Evolutionary conservation across 2,888 invertebrate genomes (phyloP), one percentile per base, ranked within the genome.

Genomic region (Drosophila neotestacea): DNA sequence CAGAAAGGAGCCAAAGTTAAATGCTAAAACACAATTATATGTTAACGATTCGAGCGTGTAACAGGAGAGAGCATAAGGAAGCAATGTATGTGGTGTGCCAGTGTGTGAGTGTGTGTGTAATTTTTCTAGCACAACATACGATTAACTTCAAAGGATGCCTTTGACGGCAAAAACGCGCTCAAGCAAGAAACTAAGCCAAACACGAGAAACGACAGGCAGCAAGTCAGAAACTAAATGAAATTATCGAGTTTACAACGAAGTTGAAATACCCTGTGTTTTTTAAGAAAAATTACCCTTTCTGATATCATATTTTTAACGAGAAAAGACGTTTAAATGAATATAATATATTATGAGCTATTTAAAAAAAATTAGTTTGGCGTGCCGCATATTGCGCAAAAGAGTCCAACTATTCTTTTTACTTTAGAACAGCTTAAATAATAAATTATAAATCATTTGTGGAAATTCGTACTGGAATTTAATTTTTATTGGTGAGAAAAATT

Each of bases 121-220:
- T 70, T 80, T 79, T 74, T 81, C 66, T 81, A 75, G 67, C 70
- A 73, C 74, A 79, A 77, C 80, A 81, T 78, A 76, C 84, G 84
- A 89, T 86, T 89, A 86, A 89, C 85, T 87, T 86, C 85, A 86
- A 86, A 86, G 89, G 88, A 77, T 79, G 82, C 85, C 85, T 85
- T 84, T 87, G 88, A 85, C 77, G 88, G 82, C 85, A 51, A 59
- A 66, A 81, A 80, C 46, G 76, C 85, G 89, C 89, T 88, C 87
- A 86, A 75, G 81, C 85, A 84, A 77, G 75, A 81, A 81, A 88
- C 80, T 77, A 77, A 87, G 85, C 86, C 82, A 87, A 85, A 81
- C 73, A 77, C 64, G 52, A 64, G 54, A 52, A 48, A 47, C 61
- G 54, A 56, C 60, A 42, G 38, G 36, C 55, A 60, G 36, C 44